These are phyloP conservation scores for Acanthaster planci DNA, from an alignment of 35 echinoderm and acorn worm genomes.

Conservation along the genomic window DNA sequence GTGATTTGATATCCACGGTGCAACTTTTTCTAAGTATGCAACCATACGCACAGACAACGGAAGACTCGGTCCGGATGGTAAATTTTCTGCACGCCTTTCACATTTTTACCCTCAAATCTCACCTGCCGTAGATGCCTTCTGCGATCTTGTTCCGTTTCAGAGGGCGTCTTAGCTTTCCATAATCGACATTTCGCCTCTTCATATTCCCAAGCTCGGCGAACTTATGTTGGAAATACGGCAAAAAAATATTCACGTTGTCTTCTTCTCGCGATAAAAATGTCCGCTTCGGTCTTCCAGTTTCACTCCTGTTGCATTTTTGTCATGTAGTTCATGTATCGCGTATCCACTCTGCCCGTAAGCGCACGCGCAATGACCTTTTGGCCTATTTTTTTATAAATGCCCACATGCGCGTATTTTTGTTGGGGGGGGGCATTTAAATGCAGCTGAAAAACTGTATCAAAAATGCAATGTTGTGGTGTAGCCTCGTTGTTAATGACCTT, in stretches of 20 bases:
- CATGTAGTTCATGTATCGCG: constrained; percentile 3
- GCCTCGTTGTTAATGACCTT: too few species aligned
- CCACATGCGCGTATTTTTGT: too few species aligned
- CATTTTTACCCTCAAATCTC: constrained; percentile 29
- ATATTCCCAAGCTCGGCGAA: constrained; percentile 74
- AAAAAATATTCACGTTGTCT: constrained; percentile 24
- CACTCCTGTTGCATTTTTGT: constrained; percentile 45
- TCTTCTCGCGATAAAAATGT: constrained; percentile 8
- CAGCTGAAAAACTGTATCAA: too few species aligned
- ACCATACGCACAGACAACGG: too few species aligned
- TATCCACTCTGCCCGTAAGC: background rate
- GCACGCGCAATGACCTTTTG: constrained; percentile 8
- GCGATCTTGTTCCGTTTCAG: constrained; percentile 83
- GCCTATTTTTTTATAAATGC: too few species aligned
- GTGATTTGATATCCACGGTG: too few species aligned
- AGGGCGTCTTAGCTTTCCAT: constrained; percentile 80
- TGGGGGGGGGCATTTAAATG: too few species aligned
- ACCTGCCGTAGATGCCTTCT: constrained; percentile 88
- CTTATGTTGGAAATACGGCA: constrained; percentile 49
- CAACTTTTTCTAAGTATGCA: too few species aligned
- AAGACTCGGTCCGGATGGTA: too few species aligned
- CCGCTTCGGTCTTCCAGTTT: background rate
- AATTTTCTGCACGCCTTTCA: background rate
- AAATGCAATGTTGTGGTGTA: too few species aligned
- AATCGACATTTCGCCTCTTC: constrained; percentile 93